Base-by-base conservation (phyloP, 1,140 invertebrate species). In the Hypsibius dujardini region DNA sequence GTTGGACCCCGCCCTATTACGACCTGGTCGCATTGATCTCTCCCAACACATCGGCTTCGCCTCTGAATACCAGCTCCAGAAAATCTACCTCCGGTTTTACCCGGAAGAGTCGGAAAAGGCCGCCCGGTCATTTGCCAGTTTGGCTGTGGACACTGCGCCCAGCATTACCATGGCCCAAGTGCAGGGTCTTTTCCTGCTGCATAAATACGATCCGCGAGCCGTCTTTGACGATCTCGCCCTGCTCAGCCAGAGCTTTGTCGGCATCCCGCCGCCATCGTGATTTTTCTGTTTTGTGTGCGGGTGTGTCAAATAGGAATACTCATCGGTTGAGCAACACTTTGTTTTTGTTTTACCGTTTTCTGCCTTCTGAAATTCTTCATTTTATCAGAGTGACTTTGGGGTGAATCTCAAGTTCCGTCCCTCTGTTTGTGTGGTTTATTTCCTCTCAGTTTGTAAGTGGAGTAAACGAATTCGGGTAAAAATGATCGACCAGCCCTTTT, bases 1-100 rank as follows among this genome's bases (percentile, higher is more conserved):
- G 76, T 83, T 99, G 69, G 95, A 99, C 82, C 87, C 91, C 73
- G 95, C 95, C 14, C 80, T 99, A n/a, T 88, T 98, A 69, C 82
- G 96, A 73, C 95, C 96, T 2, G 96, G 96, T 1, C 82, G 96
- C 74, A 91, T 98, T 1, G 95, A 99, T 78, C 77, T 94, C 7
- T 95, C 95, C 80, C 87, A 97, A 79, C 88, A 87, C 75, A 90
- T 99, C 70, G 92, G 85, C 1, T 87, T 91, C 82, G 95, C 92
- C 76, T 86, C 85, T 69, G 76, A 78, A 59, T 79, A 83, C 76
- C 94, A 98, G 82, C 77, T 97, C 15, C 83, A 86, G 75, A 80
- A 87, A 74, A 94, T 98, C 89, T 97, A 91, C 79, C 78, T 85
- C 46, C 83, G 89, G 74, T 98, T 98, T 83, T 98, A 95, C 78